Percentiles rank a stretch among this genome's conserved stretches.
Conservation (phyloP, 2,113 vertebrate species). For the Lepisosteus osseus region DNA sequence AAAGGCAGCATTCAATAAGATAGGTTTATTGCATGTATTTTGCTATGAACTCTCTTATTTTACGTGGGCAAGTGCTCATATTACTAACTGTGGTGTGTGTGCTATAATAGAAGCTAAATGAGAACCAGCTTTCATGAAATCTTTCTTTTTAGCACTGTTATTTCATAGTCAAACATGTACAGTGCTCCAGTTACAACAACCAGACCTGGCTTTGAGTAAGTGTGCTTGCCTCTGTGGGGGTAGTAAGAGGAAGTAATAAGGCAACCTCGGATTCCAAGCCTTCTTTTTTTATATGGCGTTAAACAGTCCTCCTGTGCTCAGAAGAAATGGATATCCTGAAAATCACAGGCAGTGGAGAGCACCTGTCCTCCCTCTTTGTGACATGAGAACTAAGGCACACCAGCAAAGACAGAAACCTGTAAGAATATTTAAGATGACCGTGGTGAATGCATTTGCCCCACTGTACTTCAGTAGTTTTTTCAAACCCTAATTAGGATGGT, state of each 20-base stretch:
- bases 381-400: not conserved
- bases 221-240: conserved; percentile 61
- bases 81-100: conserved; percentile 32
- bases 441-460: too few species aligned
- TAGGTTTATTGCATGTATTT: not conserved
- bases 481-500: too few species aligned
- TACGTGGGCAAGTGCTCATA: conserved; percentile 39
- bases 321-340: conserved; percentile 28
- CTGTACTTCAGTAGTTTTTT: too few species aligned
- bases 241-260: conserved; percentile 72
- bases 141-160: conserved; percentile 50
- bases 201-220: conserved; percentile 59
- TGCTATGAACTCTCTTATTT: conserved; percentile 35
- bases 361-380: conserved; percentile 30
- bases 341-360: conserved; percentile 22
- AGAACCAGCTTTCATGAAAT: conserved; percentile 76
- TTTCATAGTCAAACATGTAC: conserved; percentile 57
- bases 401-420: not conserved
- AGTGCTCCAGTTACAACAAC: conserved; percentile 76
- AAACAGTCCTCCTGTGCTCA: conserved; percentile 48
- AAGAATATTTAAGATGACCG: too few species aligned
- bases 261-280: conserved; percentile 53
- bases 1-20: too few species aligned
- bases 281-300: conserved; percentile 69
- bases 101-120: conserved; percentile 64